phyloP scores from a whole-genome alignment of 2,797 vertebrate genomes.

The Aselliscus stoliczkanus region DNA sequence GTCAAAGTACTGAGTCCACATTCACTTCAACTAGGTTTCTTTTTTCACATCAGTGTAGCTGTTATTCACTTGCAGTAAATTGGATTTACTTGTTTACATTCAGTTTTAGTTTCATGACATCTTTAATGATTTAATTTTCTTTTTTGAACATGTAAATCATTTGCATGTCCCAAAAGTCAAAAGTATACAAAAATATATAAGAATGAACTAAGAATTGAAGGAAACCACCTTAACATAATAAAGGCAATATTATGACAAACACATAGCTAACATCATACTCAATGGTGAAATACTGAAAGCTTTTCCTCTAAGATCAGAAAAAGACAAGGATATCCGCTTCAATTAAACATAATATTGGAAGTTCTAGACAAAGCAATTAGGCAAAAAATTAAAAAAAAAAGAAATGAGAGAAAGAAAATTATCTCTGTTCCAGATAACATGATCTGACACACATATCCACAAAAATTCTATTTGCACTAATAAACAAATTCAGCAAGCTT shows the following conservation, averaged over 20 bases:
- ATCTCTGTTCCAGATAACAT: background rate
- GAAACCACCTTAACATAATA: background rate
- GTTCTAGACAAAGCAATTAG: background rate
- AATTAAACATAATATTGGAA: background rate
- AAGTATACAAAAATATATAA: background rate
- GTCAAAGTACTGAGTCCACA: background rate
- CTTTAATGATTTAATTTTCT: background rate
- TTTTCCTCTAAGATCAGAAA: background rate
- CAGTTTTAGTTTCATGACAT: background rate
- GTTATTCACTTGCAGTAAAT: background rate
- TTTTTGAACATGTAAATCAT: background rate
- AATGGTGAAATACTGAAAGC: background rate
- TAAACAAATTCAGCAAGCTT: background rate
- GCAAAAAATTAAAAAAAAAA: background rate
- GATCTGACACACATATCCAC: background rate
- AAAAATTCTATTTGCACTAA: background rate
- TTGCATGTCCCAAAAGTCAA: background rate
- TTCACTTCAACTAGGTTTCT: background rate
- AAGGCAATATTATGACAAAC: background rate
- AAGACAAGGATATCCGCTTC: background rate
- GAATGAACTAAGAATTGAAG: background rate
- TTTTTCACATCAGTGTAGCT: background rate
- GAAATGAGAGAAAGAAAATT: background rate
- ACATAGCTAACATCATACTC: background rate
- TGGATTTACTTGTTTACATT: background rate